Percentiles rank a stretch among this genome's conserved stretches.
Evolutionary conservation across 2,113 vertebrate species (phyloP).

Genomic region (Otus sunia): DNA sequence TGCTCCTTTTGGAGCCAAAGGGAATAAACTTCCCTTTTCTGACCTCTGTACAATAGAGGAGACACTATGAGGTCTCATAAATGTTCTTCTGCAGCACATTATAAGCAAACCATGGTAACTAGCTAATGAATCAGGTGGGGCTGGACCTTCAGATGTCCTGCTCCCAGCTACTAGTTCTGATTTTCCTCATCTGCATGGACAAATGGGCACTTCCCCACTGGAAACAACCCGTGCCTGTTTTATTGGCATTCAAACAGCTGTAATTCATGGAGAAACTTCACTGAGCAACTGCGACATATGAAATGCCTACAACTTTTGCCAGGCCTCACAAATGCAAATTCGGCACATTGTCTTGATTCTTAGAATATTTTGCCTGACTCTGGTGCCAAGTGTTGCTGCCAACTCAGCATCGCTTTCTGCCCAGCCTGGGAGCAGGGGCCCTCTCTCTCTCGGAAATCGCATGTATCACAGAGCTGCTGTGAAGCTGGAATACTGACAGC

Average conservation of each 20-base stretch:
- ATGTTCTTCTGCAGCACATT: neutral
- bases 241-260: neutral
- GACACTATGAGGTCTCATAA: neutral
- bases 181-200: neutral
- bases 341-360: neutral
- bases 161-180: neutral
- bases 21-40: neutral
- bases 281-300: neutral
- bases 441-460: neutral
- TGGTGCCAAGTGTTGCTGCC: constrained; percentile 5
- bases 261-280: neutral
- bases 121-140: neutral
- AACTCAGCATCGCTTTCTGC: neutral
- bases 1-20: neutral
- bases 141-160: neutral
- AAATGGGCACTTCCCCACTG: neutral
- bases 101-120: neutral
- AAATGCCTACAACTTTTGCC: neutral
- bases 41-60: neutral
- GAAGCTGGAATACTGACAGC: neutral
- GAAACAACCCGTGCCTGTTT: neutral
- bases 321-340: constrained; percentile 14
- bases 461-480: neutral
- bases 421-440: neutral
- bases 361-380: neutral